These are phyloP conservation scores for Clamator glandarius DNA, from an alignment of 2,797 vertebrate species.

Conservation along the genomic window DNA sequence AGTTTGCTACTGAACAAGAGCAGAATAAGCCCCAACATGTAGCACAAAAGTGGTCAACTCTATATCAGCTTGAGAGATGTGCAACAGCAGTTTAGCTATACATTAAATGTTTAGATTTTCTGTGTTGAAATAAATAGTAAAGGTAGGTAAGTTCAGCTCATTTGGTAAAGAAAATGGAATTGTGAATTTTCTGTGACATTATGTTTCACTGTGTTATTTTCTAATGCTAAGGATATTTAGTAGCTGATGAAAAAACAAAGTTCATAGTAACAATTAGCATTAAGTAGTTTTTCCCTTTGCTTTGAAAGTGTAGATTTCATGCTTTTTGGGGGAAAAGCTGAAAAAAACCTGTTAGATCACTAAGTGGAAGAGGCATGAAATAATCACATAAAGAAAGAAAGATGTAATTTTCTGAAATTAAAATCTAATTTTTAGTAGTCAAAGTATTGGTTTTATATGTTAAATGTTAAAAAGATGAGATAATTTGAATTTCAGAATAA, in stretches of 20 bases:
- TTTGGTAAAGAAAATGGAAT: conserved; percentile 13
- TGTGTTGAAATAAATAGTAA: conserved; percentile 9
- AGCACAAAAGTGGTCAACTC: background rate
- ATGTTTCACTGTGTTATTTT: conserved; percentile 30
- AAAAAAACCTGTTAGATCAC: conserved; percentile 53
- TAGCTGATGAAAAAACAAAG: conserved; percentile 42
- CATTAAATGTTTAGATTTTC: background rate
- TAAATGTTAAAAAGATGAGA: background rate
- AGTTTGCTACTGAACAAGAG: background rate
- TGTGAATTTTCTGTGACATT: conserved; percentile 40
- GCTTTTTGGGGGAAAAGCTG: conserved; percentile 68
- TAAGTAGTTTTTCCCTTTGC: background rate
- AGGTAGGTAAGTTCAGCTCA: background rate
- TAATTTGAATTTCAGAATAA: conserved; percentile 9
- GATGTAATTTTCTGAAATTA: background rate
- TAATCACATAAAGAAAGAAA: conserved; percentile 27
- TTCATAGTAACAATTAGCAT: conserved; percentile 19
- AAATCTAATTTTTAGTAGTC: background rate
- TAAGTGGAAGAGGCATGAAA: conserved; percentile 53
- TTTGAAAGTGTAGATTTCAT: conserved; percentile 30
- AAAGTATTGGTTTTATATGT: background rate
- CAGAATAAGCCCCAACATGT: background rate
- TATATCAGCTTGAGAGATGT: background rate
- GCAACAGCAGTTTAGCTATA: background rate
- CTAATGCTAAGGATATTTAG: conserved; percentile 16